Conservation (phyloP, 2,113 vertebrate species). For the Haemorhous mexicanus region DNA sequence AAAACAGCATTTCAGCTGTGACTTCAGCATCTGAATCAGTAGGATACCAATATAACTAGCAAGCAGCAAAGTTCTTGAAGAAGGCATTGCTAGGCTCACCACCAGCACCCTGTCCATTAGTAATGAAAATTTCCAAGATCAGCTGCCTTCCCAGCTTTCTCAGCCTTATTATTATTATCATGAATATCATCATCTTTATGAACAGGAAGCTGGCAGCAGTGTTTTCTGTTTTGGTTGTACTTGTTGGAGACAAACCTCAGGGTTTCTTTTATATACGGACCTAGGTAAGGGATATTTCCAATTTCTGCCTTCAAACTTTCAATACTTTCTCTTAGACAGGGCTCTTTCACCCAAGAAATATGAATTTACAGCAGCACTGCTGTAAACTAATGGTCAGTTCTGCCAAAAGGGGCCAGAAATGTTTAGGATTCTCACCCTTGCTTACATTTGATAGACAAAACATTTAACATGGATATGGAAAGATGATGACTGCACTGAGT, state of each 20-base stretch:
- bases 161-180: neutral
- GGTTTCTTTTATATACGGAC: neutral
- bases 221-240: neutral
- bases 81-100: neutral
- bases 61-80: neutral
- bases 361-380: neutral
- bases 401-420: neutral
- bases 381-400: neutral
- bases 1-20: neutral
- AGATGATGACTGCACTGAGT: neutral
- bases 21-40: neutral
- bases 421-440: neutral
- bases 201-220: neutral
- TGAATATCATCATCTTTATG: neutral
- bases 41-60: neutral
- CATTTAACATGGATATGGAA: neutral
- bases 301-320: neutral
- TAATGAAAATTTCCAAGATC: neutral
- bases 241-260: neutral
- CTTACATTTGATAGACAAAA: neutral
- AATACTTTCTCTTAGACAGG: neutral
- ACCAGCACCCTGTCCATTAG: neutral
- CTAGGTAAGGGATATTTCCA: neutral
- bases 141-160: neutral
- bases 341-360: neutral